A percentile compares a stretch with the other conserved stretches of the same genome.
Evolutionary conservation across 30 jellyfish, hydroid and myxozoan genomes (phyloP).

Genomic region (Catostylus mosaicus): DNA sequence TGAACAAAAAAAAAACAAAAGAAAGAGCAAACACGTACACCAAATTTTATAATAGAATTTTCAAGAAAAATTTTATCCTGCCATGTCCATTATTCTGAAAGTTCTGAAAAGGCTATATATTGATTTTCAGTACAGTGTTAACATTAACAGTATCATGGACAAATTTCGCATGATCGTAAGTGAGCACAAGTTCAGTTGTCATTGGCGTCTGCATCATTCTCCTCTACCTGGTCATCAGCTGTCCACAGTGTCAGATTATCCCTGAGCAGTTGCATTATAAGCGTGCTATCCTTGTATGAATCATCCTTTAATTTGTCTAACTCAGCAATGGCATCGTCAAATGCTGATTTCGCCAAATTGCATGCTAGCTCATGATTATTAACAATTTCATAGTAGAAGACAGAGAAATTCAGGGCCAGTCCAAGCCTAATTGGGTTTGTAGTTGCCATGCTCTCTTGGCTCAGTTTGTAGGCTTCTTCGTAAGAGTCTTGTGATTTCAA

Average conservation of each 20-base stretch:
- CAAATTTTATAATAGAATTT: constrained; percentile 27
- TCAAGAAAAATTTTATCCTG: not conserved
- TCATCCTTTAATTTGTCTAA: constrained; percentile 88
- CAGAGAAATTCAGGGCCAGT: constrained; percentile 90
- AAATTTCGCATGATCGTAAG: constrained; percentile 17
- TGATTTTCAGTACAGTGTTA: constrained; percentile 8
- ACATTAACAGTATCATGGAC: constrained; percentile 44
- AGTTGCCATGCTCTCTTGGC: constrained; percentile 67
- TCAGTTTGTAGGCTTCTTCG: constrained; percentile 69
- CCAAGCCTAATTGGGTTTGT: constrained; percentile 98
- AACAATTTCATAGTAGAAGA: constrained; percentile 86
- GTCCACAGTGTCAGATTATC: constrained; percentile 97
- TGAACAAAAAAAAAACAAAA: not conserved
- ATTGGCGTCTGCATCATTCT: constrained; percentile 78
- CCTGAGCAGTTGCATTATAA: constrained; percentile 94
- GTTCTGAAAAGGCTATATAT: constrained; percentile 26
- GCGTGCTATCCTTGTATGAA: constrained; percentile 94
- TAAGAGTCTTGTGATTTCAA: constrained; percentile 78
- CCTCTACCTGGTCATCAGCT: constrained; percentile 65
- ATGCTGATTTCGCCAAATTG: constrained; percentile 84
- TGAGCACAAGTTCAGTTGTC: not conserved
- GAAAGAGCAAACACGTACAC: constrained; percentile 12
- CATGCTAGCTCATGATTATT: constrained; percentile 81
- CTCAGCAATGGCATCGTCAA: constrained; percentile 95
- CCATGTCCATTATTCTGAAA: constrained; percentile 26